Evolutionary conservation across 1,140 invertebrate species (phyloP).

Genomic region (Tyrophagus putrescentiae): DNA sequence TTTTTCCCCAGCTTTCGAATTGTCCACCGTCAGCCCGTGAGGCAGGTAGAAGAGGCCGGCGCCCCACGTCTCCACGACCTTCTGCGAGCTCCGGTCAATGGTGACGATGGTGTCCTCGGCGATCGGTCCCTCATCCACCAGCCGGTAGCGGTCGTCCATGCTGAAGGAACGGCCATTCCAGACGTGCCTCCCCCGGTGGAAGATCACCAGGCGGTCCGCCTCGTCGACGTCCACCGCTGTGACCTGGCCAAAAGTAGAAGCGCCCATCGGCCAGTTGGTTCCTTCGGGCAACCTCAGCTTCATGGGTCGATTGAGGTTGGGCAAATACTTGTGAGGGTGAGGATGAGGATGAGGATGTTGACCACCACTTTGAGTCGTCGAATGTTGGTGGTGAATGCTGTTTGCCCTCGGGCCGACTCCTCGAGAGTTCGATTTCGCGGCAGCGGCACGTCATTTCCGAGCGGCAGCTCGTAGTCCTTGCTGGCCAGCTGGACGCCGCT

Average conservation of each 20-base stretch:
- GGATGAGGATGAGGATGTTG: neutral
- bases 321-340: neutral
- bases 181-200: slow-evolving; percentile 62
- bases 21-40: slow-evolving; percentile 81
- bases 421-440: slow-evolving; percentile 22
- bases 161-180: slow-evolving; percentile 75
- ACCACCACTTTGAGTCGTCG: no score
- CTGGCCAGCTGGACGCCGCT: slow-evolving; percentile 15
- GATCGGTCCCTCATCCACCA: slow-evolving; percentile 53
- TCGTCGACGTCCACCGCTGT: slow-evolving; percentile 65
- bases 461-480: slow-evolving; percentile 12
- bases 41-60: slow-evolving; percentile 74
- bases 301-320: neutral
- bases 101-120: slow-evolving; percentile 60
- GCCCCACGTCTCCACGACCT: slow-evolving; percentile 61
- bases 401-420: neutral
- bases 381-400: slow-evolving; percentile 1
- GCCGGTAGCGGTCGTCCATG: slow-evolving; percentile 48
- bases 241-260: slow-evolving; percentile 60
- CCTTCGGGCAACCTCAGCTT: neutral
- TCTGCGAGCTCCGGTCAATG: slow-evolving; percentile 54
- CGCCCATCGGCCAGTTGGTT: slow-evolving; percentile 45
- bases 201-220: slow-evolving; percentile 63
- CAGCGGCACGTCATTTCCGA: slow-evolving; percentile 22
- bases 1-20: slow-evolving; percentile 74